phyloP scores from a whole-genome alignment of 2,888 invertebrate species.

The Plagodis pulveraria region DNA sequence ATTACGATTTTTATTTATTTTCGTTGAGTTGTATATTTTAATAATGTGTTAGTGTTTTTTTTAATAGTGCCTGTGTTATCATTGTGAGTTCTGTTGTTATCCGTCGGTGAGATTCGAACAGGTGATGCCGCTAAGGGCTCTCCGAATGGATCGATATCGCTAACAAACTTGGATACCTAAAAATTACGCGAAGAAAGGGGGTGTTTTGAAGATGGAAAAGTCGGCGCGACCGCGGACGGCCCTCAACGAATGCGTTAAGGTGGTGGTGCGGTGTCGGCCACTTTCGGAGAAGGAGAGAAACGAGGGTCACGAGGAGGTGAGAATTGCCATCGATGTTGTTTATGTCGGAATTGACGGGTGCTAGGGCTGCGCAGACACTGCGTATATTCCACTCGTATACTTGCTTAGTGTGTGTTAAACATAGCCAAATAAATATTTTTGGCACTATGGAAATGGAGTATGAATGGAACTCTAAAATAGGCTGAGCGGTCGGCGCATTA shows the following conservation, averaged over 20 bases:
- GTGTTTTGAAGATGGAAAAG: constrained; percentile 76
- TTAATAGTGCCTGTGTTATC: constrained; percentile 41
- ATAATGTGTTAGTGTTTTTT: constrained; percentile 60
- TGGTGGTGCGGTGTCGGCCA: constrained; percentile 98
- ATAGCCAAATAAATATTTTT: constrained; percentile 3
- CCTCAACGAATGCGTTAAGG: constrained; percentile 95
- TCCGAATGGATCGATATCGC: constrained; percentile 82
- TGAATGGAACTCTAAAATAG: constrained; percentile 3
- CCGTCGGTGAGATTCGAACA: constrained; percentile 55
- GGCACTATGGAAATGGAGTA: constrained; percentile 1
- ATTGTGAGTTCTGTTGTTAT: constrained; percentile 46
- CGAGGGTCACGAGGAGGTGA: constrained; percentile 88
- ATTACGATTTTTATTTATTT: constrained; percentile 77
- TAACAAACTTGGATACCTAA: constrained; percentile 62
- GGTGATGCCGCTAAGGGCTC: constrained; percentile 75
- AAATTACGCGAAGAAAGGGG: constrained; percentile 56
- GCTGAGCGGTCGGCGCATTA: constrained; percentile 6
- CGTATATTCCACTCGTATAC: constrained; percentile 44
- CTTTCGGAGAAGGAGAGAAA: constrained; percentile 94
- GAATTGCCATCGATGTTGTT: constrained; percentile 43
- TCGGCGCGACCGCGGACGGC: constrained; percentile 79
- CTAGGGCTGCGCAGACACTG: constrained; percentile 62
- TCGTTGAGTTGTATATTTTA: constrained; percentile 66
- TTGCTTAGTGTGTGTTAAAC: not conserved
- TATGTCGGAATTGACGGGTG: constrained; percentile 35